Evolutionary conservation across 2,888 invertebrate genomes (phyloP), one percentile per base, ranked within the genome.

Genomic region (Torymus aiolomorphi): DNA sequence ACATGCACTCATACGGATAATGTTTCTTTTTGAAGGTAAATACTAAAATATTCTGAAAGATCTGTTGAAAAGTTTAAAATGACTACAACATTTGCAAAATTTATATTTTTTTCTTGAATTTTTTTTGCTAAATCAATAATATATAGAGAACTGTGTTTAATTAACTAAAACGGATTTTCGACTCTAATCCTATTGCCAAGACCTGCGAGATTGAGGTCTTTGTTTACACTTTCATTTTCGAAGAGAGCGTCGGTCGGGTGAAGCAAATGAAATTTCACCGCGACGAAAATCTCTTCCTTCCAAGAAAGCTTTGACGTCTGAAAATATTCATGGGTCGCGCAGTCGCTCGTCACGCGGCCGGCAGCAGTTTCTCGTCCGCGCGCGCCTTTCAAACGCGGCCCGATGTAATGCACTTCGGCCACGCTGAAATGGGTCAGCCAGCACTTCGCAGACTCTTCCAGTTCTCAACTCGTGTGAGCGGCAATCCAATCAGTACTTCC

Each of bases 401-500:
- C 14, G 14, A 52, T 56, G 63, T 31, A 63, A 63, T 70, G 63
- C 76, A 70, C 63, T 77, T 76, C 20, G 76, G 18, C 56, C 20
- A 13, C 52, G 57, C 16, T 42, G 71, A 77, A 77, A 77, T 77
- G 65, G 76, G 76, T 77, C 76, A 71, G 2, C 31, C 31, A 31
- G 31, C 4, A 31, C 31, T 31, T 3, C 31, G 31, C 31, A 31
- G 31, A 31, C 31, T 31, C 31, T 31, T 31, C 31, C 31, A 31
- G 31, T 24, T n/a, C n/a, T 54, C 63, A 56, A 24, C 51, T 42
- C 18, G 13, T 63, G n/a, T n/a, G 20, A 51, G 51, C 51, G 14
- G 52, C 54, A 20, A 51, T 51, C 24, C 31, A 31, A 31, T 71
- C 72, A n/a, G 72, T 20, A 62, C 31, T 62, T 62, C 62, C 72